Evolutionary conservation across 2,113 vertebrate genomes (phyloP), one percentile per base, ranked within the genome.

Genomic region (Chloropsis cyanopogon): DNA sequence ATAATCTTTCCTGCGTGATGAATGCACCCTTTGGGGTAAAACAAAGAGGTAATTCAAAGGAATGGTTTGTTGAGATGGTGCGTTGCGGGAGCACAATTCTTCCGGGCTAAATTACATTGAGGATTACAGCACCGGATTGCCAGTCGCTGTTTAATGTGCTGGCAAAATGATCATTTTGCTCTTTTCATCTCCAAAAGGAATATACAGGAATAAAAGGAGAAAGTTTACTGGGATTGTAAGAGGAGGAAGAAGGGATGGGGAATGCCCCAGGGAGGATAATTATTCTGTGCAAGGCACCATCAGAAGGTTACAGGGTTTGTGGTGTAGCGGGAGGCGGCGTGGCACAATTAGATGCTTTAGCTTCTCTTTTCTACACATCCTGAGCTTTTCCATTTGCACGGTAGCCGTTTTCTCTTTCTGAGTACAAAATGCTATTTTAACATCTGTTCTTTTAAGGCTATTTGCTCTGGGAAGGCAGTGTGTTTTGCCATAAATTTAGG

Each of bases 401-500:
- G 93, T 97, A 89, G 96, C 95, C 41, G 91, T 94, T 97, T 95
- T 91, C 93, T 95, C 91, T 93, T 93, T 97, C 96, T 78, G 95
- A 96, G 97, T 97, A 97, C 94, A 95, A 98, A 98, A 98, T 91
- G 97, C 84, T 97, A 97, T 97, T 98, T 98, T 98, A 98, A 98
- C 99, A 99, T 99, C 99, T 99, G 99, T 98, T 99, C 98, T 98
- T 97, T 98, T 98, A 98, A 98, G 98, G 98, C 97, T 97, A 96
- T 98, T 98, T 98, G 96, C 98, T 98, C 97, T 97, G 98, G 97
- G 97, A 98, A 97, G 95, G 97, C 98, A 97, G 98, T 96, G 97
- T 98, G 98, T 98, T 98, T 98, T 97, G 97, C 98, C 98, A 98
- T 98, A 98, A 99, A 99, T 99, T 99, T 99, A 99, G 99, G 99